A percentile compares a stretch with the other conserved stretches of the same genome.
phyloP scores from a whole-genome alignment of 2,113 vertebrate genomes.

The Rhinolophus sinicus region DNA sequence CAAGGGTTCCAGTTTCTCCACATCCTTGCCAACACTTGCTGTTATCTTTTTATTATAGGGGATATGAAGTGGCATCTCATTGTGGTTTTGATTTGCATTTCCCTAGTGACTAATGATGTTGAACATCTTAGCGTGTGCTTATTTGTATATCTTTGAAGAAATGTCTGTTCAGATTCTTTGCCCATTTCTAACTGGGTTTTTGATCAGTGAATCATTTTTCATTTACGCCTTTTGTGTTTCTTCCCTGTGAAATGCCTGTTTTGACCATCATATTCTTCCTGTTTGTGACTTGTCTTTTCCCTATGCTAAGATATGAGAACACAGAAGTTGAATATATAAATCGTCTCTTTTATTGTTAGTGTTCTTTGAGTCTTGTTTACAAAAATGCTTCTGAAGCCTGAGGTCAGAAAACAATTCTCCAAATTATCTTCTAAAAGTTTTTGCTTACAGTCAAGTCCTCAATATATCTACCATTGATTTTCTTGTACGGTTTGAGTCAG shows the following conservation, averaged over 20 bases:
- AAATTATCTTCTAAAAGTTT: background rate
- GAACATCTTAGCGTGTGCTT: background rate
- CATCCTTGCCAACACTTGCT: background rate
- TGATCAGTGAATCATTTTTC: background rate
- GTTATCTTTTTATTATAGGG: background rate
- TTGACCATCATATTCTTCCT: background rate
- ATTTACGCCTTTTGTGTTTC: background rate
- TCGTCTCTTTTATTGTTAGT: background rate
- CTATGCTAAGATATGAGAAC: background rate
- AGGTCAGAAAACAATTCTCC: background rate
- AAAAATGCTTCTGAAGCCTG: background rate
- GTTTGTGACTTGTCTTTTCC: background rate
- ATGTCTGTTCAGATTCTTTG: background rate
- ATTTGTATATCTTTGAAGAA: background rate
- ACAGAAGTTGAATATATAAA: background rate
- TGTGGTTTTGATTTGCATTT: background rate
- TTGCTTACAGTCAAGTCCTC: background rate
- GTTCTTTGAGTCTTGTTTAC: background rate
- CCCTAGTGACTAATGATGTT: background rate
- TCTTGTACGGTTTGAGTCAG: background rate
- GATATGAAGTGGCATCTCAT: background rate
- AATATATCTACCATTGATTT: background rate
- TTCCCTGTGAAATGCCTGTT: background rate
- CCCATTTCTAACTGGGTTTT: background rate
- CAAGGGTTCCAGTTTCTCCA: background rate